Evolutionary conservation across 2,113 vertebrate species (phyloP).

Genomic region (Electrona antarctica): DNA sequence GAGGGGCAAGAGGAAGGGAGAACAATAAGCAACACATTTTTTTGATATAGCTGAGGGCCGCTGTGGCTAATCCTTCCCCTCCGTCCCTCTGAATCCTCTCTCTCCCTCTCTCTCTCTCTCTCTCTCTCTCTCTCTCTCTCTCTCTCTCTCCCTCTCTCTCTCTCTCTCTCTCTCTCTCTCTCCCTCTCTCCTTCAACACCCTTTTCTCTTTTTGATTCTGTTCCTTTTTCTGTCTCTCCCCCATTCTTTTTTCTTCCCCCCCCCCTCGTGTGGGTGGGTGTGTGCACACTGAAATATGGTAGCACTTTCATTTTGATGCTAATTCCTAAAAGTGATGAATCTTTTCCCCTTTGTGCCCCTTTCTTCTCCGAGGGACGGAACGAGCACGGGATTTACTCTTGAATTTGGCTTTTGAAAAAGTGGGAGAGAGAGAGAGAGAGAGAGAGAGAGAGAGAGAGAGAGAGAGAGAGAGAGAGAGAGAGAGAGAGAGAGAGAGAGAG

Average conservation of each 20-base stretch:
- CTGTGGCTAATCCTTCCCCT: conserved; percentile 80
- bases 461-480: conserved; percentile 23
- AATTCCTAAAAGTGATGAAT: conserved; percentile 85
- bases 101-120: conserved; percentile 45
- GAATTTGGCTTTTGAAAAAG: conserved; percentile 72
- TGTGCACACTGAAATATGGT: conserved; percentile 73
- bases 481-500: conserved; percentile 30
- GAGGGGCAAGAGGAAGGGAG: conserved; percentile 30
- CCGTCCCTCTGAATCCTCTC: conserved; percentile 77
- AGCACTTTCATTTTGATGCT: conserved; percentile 84
- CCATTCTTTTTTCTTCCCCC: conserved; percentile 49
- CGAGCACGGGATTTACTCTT: conserved; percentile 67
- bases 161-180: conserved; percentile 45
- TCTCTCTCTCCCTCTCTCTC: conserved; percentile 21
- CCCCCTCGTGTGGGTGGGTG: conserved; percentile 1
- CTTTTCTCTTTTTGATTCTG: conserved; percentile 63
- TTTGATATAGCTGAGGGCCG: conserved; percentile 83
- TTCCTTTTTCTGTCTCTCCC: conserved; percentile 63
- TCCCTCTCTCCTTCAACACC: conserved; percentile 62
- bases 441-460: conserved; percentile 19
- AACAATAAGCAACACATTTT: conserved; percentile 84
- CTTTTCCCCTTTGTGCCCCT: conserved; percentile 75
- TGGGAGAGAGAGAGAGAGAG: conserved; percentile 39
- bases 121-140: conserved; percentile 45
- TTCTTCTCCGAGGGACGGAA: conserved; percentile 67